Evolutionary conservation across 2,888 invertebrate species (phyloP).

Genomic region (Deladenus siricidicola): DNA sequence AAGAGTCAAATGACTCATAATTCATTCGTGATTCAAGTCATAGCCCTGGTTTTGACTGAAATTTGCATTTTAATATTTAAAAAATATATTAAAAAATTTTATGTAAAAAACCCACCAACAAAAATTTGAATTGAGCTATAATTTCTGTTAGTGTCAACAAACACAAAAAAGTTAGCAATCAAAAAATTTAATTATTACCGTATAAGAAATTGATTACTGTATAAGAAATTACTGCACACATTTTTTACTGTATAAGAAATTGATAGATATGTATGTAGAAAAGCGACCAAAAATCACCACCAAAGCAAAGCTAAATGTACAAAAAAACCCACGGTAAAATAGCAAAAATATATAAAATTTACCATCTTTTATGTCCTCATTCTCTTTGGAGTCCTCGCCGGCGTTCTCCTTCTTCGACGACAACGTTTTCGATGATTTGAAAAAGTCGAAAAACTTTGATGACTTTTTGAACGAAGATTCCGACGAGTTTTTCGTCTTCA

Average conservation of each 20-base stretch:
- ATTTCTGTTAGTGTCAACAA: too few relatives aligned
- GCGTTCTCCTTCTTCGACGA: background rate
- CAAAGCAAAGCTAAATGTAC: background rate
- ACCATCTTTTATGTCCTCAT: background rate
- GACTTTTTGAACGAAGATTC: background rate
- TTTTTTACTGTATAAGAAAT: too few relatives aligned
- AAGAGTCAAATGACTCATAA: background rate
- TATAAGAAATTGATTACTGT: too few relatives aligned
- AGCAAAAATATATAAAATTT: background rate
- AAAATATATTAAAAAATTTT: too few relatives aligned
- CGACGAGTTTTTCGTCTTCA: background rate
- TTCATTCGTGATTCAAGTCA: too few relatives aligned
- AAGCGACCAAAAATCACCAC: too few relatives aligned
- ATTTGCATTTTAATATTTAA: too few relatives aligned
- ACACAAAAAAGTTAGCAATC: background rate
- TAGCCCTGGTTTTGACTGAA: background rate
- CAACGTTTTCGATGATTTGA: background rate
- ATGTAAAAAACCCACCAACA: too few relatives aligned
- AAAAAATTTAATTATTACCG: background rate
- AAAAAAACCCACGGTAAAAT: background rate
- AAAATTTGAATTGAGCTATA: too few relatives aligned
- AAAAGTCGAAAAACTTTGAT: background rate
- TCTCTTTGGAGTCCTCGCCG: background rate
- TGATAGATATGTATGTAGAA: too few relatives aligned
- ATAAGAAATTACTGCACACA: too few relatives aligned